Percentiles rank a stretch among this genome's conserved stretches.
These are phyloP conservation scores for Mormyrops attenuatus DNA, from an alignment of 2,797 vertebrate species.

Conservation along the genomic window DNA sequence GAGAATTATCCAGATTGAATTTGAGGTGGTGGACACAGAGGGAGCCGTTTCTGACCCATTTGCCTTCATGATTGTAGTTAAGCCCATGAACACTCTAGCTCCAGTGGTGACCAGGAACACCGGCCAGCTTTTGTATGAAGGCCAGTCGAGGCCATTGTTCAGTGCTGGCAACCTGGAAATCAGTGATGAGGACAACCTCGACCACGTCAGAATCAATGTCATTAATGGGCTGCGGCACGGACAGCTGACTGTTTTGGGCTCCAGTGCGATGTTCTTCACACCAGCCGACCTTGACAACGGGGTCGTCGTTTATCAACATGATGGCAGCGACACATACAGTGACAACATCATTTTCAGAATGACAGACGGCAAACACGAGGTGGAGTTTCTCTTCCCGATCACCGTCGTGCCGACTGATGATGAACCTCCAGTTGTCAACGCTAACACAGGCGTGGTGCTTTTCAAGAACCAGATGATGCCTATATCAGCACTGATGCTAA, in stretches of 20 bases:
- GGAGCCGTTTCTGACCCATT: conserved; percentile 85
- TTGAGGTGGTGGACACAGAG: conserved; percentile 84
- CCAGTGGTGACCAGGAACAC: conserved; percentile 85
- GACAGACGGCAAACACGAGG: conserved; percentile 79
- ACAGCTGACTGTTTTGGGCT: conserved; percentile 65
- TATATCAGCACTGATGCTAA: conserved; percentile 72
- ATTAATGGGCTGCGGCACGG: conserved; percentile 82
- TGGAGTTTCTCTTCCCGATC: conserved; percentile 90
- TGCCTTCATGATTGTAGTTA: conserved; percentile 89
- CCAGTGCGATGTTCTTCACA: conserved; percentile 70
- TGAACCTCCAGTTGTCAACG: conserved; percentile 82
- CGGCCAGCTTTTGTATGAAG: conserved; percentile 89
- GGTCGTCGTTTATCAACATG: conserved; percentile 81
- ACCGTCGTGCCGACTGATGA: conserved; percentile 88
- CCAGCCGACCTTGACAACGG: conserved; percentile 72
- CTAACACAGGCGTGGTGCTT: conserved; percentile 81
- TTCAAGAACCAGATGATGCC: conserved; percentile 79
- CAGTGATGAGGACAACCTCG: conserved; percentile 84
- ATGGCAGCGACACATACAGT: conserved; percentile 81
- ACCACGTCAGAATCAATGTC: conserved; percentile 70
- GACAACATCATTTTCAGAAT: conserved; percentile 89
- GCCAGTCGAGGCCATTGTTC: conserved; percentile 82
- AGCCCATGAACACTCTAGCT: conserved; percentile 88
- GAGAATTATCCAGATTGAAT: conserved; percentile 84
- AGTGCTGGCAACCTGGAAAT: conserved; percentile 75